A percentile compares a stretch with the other conserved stretches of the same genome.
These are phyloP conservation scores for Cecidostiba fungosa DNA, from an alignment of 2,888 invertebrate genomes.

Conservation along the genomic window DNA sequence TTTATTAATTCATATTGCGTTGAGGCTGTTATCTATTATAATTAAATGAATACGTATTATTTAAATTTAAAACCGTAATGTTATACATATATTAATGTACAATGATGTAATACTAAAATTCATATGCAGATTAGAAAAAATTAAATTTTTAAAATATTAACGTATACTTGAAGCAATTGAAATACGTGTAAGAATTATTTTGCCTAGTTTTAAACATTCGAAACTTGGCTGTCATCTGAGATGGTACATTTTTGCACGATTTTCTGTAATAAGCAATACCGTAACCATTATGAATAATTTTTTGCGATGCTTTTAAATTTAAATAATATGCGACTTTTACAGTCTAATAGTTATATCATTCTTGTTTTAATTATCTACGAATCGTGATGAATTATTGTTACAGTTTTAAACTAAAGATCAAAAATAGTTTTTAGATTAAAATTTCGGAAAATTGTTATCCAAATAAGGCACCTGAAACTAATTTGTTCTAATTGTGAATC, in stretches of 20 bases:
- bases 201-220: neutral
- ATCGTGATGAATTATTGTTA: neutral
- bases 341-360: neutral
- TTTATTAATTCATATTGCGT: neutral
- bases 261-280: neutral
- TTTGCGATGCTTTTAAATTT: neutral
- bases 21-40: slow-evolving; percentile 17
- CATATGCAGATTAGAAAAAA: neutral
- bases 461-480: neutral
- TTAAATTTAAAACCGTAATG: neutral
- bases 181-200: neutral
- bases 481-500: neutral
- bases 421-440: neutral
- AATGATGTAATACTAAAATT: slow-evolving; percentile 11
- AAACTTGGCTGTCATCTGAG: neutral
- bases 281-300: neutral
- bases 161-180: neutral
- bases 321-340: neutral
- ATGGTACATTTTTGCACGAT: neutral
- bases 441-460: neutral
- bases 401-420: neutral
- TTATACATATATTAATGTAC: slow-evolving; percentile 11
- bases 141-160: neutral
- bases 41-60: neutral
- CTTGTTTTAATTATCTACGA: neutral